These are phyloP conservation scores for Nyleta sp. DNA, from an alignment of 2,888 invertebrate species.

Conservation along the genomic window DNA sequence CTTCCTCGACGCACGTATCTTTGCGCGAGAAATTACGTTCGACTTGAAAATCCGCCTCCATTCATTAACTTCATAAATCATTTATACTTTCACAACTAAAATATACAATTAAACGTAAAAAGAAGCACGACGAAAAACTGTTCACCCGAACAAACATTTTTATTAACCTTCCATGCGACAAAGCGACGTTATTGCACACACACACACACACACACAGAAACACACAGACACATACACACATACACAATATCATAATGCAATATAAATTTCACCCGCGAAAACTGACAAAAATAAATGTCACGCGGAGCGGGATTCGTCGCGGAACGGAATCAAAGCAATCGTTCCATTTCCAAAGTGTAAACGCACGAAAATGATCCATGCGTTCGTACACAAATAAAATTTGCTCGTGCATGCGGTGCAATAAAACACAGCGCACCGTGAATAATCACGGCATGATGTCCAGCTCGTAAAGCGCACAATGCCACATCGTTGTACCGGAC, in stretches of 20 bases:
- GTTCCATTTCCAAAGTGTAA: conserved; percentile 49
- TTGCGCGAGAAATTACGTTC: too few species aligned
- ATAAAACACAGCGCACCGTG: conserved; percentile 82
- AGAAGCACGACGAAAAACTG: not conserved
- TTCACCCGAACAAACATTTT: not conserved
- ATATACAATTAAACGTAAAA: too few species aligned
- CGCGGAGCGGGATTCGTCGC: conserved; percentile 19
- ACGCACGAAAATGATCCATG: conserved; percentile 56
- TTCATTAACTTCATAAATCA: too few species aligned
- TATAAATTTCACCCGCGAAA: conserved; percentile 24
- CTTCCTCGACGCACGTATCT: too few species aligned
- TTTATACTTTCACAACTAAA: too few species aligned
- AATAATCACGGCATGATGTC: conserved; percentile 80
- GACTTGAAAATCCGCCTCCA: too few species aligned
- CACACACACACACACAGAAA: too few species aligned
- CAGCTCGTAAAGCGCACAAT: conserved; percentile 80
- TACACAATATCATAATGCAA: not conserved
- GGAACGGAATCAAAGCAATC: conserved; percentile 50
- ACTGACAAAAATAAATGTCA: conserved; percentile 32
- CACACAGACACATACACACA: too few species aligned
- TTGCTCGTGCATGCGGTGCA: conserved; percentile 62
- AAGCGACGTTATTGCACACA: not conserved
- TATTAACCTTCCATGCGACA: not conserved
- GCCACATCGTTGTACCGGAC: conserved; percentile 66
- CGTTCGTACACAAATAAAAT: conserved; percentile 59